These are phyloP conservation scores for Psilopogon haemacephalus DNA, from an alignment of 2,113 vertebrate species.

Conservation along the genomic window DNA sequence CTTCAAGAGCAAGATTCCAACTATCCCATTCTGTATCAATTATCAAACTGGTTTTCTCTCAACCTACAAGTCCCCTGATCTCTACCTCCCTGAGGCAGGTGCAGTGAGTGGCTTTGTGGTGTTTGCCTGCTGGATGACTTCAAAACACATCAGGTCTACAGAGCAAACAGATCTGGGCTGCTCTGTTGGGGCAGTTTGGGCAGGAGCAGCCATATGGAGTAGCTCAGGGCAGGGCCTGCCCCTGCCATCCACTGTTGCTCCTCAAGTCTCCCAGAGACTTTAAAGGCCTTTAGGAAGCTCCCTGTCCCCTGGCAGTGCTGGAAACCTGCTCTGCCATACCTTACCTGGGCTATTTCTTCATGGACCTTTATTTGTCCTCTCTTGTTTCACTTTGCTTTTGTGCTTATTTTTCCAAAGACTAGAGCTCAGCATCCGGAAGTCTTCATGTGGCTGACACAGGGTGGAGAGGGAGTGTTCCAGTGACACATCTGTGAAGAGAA, in stretches of 20 bases:
- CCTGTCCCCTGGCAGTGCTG: background rate
- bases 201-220: too few relatives aligned
- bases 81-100: too few relatives aligned
- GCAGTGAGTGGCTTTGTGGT: too few relatives aligned
- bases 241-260: too few relatives aligned
- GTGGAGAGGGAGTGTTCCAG: background rate
- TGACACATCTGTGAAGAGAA: background rate
- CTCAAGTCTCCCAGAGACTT: background rate
- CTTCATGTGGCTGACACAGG: accelerated
- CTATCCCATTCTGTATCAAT: too few relatives aligned
- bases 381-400: background rate
- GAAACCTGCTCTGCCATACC: background rate
- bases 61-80: too few relatives aligned
- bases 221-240: background rate
- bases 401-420: background rate
- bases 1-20: background rate
- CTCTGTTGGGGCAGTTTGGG: background rate
- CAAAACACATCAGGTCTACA: background rate
- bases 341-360: background rate
- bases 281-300: background rate
- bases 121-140: background rate
- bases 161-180: background rate
- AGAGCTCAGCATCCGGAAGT: background rate
- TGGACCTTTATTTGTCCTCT: background rate
- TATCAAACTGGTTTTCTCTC: too few relatives aligned